Conservation (phyloP, 92 coral and sea anemone genomes). For the Pocillopora grandis region DNA sequence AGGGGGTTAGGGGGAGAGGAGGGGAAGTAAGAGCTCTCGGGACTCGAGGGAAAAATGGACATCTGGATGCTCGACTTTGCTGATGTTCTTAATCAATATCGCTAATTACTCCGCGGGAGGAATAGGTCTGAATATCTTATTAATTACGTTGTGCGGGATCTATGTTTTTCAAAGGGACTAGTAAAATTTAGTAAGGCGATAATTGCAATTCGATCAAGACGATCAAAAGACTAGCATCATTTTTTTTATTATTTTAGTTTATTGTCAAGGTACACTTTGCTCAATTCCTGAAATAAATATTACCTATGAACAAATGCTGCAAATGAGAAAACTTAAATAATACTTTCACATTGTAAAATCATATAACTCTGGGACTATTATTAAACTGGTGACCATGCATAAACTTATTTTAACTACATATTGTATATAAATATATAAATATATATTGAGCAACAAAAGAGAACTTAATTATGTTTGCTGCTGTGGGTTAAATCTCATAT, state of each 20-base stretch:
- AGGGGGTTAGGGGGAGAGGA: too few species aligned
- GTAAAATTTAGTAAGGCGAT: too few species aligned
- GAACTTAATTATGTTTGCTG: not conserved
- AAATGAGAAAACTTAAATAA: not conserved
- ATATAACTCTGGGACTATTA: not conserved
- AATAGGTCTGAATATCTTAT: not conserved
- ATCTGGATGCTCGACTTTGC: too few species aligned
- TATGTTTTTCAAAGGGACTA: too few species aligned
- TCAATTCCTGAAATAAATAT: constrained; percentile 11
- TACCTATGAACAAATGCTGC: not conserved
- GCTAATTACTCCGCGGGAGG: too few species aligned
- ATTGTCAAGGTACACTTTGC: constrained; percentile 36
- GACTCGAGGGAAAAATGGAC: too few species aligned
- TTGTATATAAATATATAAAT: not conserved
- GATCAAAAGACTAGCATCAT: not conserved
- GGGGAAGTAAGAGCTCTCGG: too few species aligned
- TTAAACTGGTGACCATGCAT: not conserved
- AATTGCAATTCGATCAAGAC: too few species aligned
- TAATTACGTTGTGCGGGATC: too few species aligned
- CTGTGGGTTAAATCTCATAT: too few species aligned
- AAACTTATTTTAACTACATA: not conserved
- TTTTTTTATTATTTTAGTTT: constrained; percentile 17
- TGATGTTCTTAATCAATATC: too few species aligned
- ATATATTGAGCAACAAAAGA: not conserved
- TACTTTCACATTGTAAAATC: not conserved